phyloP scores from a whole-genome alignment of 2,888 invertebrate species.

The Leucozona laternaria region DNA sequence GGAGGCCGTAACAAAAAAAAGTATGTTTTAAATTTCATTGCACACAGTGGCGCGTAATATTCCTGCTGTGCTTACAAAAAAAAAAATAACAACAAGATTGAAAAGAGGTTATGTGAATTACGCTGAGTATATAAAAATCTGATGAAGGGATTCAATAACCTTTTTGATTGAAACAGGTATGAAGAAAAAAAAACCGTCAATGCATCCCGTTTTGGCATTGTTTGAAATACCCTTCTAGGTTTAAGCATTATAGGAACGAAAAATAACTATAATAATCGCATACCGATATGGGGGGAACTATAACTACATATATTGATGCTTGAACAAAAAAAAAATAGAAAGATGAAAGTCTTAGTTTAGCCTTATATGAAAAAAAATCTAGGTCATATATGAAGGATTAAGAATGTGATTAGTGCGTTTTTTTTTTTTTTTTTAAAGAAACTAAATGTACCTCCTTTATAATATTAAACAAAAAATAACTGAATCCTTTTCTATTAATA shows the following conservation, averaged over 20 bases:
- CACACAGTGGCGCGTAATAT: conserved; percentile 24
- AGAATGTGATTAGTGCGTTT: conserved; percentile 31
- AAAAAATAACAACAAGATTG: conserved; percentile 13
- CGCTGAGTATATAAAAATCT: conserved; percentile 13
- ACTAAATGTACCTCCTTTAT: not conserved
- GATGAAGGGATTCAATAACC: conserved; percentile 68
- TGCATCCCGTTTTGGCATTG: conserved; percentile 65
- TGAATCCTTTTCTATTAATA: conserved; percentile 69
- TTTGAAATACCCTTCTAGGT: conserved; percentile 53
- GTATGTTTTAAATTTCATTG: conserved; percentile 70
- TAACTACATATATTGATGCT: not conserved
- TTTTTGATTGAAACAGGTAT: conserved; percentile 74
- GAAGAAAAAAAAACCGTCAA: conserved; percentile 39
- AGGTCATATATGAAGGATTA: conserved; percentile 70
- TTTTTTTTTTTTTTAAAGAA: conserved; percentile 8
- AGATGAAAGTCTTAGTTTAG: conserved; percentile 41
- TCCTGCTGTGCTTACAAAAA: conserved; percentile 62
- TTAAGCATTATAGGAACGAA: not conserved
- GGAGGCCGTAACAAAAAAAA: conserved; percentile 58
- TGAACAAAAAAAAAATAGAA: conserved; percentile 9
- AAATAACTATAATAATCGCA: conserved; percentile 42
- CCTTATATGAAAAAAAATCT: conserved; percentile 24
- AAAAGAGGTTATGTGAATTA: conserved; percentile 55
- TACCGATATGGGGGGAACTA: conserved; percentile 17
- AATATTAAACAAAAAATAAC: conserved; percentile 17